Evolutionary conservation across 2,113 vertebrate species (phyloP), one percentile per base, ranked within the genome.

Genomic region (Kobus ellipsiprymnus): DNA sequence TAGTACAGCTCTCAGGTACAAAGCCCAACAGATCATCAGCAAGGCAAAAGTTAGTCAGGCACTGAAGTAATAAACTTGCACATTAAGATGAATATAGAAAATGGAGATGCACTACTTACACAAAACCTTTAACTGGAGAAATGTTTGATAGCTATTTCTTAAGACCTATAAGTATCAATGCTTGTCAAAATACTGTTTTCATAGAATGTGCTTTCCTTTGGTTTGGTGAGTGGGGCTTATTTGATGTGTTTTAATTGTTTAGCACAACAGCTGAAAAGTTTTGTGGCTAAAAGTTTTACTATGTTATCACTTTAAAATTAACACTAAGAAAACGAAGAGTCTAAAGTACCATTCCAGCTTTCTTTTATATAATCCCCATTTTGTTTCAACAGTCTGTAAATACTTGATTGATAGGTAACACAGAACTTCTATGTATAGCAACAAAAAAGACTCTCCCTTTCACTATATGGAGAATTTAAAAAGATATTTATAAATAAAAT

Each of bases 1-100:
- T 99, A 99, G 99, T 99, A 98, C 59, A 98, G 98, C 98, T 98
- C 98, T 97, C 98, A 97, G 74, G 98, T 85, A 98, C 90, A 97
- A 98, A 98, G 98, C 98, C 97, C 98, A 97, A 96, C 97, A 98
- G 89, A 97, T 98, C 96, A 98, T 89, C 98, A 98, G 98, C 98
- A 98, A 98, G 90, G 98, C 98, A 98, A 81, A 98, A 97, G 98
- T 99, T 98, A 99, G 98, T 98, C 92, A 99, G 97, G 97, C 98
- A 98, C 80, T 55, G 62, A 97, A 97, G 96, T 77, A 97, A 97
- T 95, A 96, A 97, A 97, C 94, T 90, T 98, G 91, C 93, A 55
- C 85, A 84, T 92, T 98, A 97, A 97, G 95, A 78, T 46, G 44
- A 74, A 17, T 64, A 16, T 5, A 91, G 55, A 92, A 93, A 46